Evolutionary conservation across 2,113 vertebrate genomes (phyloP).

Genomic region (Rhinolophus ferrumequinum): DNA sequence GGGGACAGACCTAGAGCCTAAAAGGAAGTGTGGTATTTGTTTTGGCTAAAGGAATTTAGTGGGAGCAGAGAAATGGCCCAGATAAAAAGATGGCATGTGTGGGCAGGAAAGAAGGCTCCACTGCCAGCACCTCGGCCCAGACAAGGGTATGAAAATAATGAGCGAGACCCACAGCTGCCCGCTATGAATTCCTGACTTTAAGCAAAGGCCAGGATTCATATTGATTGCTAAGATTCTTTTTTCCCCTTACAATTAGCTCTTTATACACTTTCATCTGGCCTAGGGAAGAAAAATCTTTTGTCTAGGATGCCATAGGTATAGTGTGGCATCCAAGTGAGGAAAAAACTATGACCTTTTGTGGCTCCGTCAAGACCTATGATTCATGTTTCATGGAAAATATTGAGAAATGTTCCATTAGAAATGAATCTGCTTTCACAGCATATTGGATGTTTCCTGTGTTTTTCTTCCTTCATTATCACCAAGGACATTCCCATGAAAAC

Average conservation of each 20-base stretch:
- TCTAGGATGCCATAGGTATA: conserved; percentile 45
- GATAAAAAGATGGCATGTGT: conserved; percentile 66
- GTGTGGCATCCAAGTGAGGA: background rate
- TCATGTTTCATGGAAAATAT: conserved; percentile 70
- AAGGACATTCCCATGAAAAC: conserved; percentile 64
- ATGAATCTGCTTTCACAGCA: conserved; percentile 55
- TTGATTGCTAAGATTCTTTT: background rate
- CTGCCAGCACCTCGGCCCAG: conserved; percentile 51
- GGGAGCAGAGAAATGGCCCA: conserved; percentile 59
- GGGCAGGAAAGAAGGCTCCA: conserved; percentile 66
- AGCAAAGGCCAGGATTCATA: conserved; percentile 43
- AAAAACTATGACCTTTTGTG: conserved; percentile 4
- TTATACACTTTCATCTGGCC: conserved; percentile 38
- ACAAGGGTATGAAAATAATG: conserved; percentile 42
- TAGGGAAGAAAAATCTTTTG: conserved; percentile 42
- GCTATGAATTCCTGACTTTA: conserved; percentile 44
- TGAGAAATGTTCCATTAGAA: conserved; percentile 77
- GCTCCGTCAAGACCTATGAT: conserved; percentile 62
- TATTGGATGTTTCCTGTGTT: conserved; percentile 66
- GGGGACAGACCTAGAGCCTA: conserved; percentile 32
- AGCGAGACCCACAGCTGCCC: conserved; percentile 13
- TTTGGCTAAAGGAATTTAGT: conserved; percentile 56
- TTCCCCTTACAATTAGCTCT: conserved; percentile 34
- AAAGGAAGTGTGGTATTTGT: conserved; percentile 70
- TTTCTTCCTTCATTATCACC: conserved; percentile 63